phyloP scores from a whole-genome alignment of 2,113 vertebrate species.

The Otus sunia region DNA sequence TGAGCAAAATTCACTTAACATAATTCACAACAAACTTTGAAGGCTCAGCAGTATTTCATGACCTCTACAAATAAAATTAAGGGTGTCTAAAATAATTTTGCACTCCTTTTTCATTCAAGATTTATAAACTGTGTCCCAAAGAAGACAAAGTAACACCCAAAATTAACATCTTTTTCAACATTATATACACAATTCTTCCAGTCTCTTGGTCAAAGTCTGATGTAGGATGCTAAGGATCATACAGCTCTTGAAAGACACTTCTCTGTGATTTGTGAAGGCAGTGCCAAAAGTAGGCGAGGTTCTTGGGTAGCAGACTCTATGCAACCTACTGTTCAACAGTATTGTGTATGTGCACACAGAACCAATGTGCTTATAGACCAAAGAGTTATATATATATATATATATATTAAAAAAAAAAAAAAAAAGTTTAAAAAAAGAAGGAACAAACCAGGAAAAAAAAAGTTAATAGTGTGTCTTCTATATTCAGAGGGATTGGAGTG shows the following conservation, averaged over 20 bases:
- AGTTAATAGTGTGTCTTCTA: neutral
- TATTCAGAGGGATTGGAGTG: neutral
- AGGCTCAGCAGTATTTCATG: constrained; percentile 9
- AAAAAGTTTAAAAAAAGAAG: neutral
- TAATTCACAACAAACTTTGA: neutral
- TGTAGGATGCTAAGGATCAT: neutral
- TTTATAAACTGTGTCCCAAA: neutral
- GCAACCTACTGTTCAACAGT: constrained; percentile 35
- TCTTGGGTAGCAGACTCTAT: constrained; percentile 4
- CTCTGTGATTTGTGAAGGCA: neutral
- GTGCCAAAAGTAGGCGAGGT: neutral
- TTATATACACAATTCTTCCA: neutral
- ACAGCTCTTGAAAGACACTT: neutral
- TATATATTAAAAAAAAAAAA: neutral
- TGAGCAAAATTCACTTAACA: neutral
- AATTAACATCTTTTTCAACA: neutral
- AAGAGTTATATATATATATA: constrained; percentile 27
- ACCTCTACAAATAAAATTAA: constrained; percentile 36
- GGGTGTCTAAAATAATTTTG: neutral
- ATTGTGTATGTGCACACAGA: constrained; percentile 6
- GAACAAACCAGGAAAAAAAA: neutral
- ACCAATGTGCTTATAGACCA: constrained; percentile 50
- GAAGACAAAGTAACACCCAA: neutral
- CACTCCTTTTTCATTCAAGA: constrained; percentile 4
- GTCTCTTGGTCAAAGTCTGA: constrained; percentile 1